Evolutionary conservation across 2,113 vertebrate genomes (phyloP), one percentile per base, ranked within the genome.

Genomic region (Engystomops pustulosus): DNA sequence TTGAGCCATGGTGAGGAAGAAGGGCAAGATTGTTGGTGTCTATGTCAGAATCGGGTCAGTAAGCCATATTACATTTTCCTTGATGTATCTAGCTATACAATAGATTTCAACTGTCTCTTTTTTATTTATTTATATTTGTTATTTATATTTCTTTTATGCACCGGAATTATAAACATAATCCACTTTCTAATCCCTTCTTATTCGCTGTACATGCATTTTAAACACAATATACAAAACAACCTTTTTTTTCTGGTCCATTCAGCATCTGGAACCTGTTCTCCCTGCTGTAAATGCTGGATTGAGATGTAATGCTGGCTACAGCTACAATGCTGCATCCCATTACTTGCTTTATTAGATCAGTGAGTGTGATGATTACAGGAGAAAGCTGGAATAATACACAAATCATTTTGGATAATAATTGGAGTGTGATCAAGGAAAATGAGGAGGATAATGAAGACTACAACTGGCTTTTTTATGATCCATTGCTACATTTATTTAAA

Each of bases 331-430:
- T 17, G 10, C 41, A 65, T 79, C 38, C 38, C 67, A 45, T 45
- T 79, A 79, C 55, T 25, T 65, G 23, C 58, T 65, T 67, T 65
- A 47, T 67, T 79, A 79, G 58, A 79, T 60, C 53, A 20, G 55
- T 38, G 30, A 27, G 77, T 47, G 27, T 67, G 58, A 79, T 79
- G 15, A 79, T 79, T 45, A 65, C 38, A 45, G 8, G n/a, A 47
- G 30, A 18, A 69, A 69, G 14, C 41, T 38, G 44, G 45, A 69
- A 80, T 51, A n/a, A 12, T 36, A 23, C 20, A 67, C 44, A 68
- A 36, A 62, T 62, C 10, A 44, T 41, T 79, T 62, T 12, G 27
- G 60, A 80, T 25, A 75, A 58, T 30, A 44, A 44, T 17, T 75
- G 71, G 12, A 20, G 17, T 32, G 32, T 47, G 38, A 45, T 75